These are phyloP conservation scores for Pyralis farinalis DNA, from an alignment of 2,888 invertebrate genomes.

Conservation along the genomic window DNA sequence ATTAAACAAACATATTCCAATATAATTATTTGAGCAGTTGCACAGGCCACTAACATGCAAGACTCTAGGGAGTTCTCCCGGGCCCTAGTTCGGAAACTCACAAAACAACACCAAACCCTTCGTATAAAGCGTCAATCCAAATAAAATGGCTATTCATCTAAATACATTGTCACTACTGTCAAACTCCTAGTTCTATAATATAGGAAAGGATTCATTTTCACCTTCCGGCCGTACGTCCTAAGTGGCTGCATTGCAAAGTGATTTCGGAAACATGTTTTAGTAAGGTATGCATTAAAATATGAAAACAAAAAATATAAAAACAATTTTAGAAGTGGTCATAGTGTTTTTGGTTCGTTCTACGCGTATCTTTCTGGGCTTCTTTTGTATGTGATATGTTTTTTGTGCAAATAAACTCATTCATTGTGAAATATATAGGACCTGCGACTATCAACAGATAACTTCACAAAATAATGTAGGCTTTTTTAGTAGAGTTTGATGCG, in stretches of 20 bases:
- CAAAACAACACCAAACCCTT: constrained; percentile 22
- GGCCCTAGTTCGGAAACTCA: constrained; percentile 16
- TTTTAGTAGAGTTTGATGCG: too few species aligned
- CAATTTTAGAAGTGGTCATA: neutral
- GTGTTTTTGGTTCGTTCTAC: neutral
- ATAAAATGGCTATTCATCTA: constrained; percentile 17
- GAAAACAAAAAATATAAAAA: constrained; percentile 11
- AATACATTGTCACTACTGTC: constrained; percentile 25
- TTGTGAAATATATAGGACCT: too few species aligned
- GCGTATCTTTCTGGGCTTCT: too few species aligned
- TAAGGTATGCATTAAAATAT: constrained; percentile 16
- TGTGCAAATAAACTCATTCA: too few species aligned
- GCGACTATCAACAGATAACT: too few species aligned
- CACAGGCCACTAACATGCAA: constrained; percentile 17
- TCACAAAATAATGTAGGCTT: too few species aligned
- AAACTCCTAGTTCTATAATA: constrained; percentile 28
- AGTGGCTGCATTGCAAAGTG: constrained; percentile 74
- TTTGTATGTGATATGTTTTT: too few species aligned
- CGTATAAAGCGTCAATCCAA: constrained; percentile 14
- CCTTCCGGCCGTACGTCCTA: constrained; percentile 77
- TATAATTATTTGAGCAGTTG: neutral
- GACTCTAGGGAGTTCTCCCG: constrained; percentile 17
- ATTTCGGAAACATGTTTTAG: constrained; percentile 35
- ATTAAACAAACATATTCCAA: too few species aligned
- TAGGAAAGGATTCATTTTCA: constrained; percentile 42